A percentile compares a stretch with the other conserved stretches of the same genome.
Evolutionary conservation across 2,113 vertebrate genomes (phyloP).

Genomic region (Blennius ocellaris): DNA sequence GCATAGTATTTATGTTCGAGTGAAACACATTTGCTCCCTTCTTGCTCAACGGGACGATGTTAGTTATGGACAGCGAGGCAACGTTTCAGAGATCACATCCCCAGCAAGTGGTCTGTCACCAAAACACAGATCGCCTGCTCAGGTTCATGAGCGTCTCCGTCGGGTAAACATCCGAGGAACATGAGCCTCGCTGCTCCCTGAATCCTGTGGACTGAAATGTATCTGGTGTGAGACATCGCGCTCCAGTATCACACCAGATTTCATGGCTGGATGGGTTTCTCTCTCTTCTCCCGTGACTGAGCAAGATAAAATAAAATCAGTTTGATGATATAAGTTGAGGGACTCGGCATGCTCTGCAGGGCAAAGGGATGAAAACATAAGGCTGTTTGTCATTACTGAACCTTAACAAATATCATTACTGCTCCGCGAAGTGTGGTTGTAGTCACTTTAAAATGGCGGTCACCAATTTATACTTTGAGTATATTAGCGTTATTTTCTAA

Average conservation of each 20-base stretch:
- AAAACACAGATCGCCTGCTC: conserved; percentile 41
- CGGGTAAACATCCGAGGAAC: conserved; percentile 24
- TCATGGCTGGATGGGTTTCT: not conserved
- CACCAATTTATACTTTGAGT: too few relatives aligned
- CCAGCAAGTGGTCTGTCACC: conserved; percentile 44
- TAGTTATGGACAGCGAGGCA: conserved; percentile 66
- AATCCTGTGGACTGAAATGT: not conserved
- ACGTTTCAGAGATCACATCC: conserved; percentile 66
- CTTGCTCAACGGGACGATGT: conserved; percentile 75
- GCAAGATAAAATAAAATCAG: not conserved
- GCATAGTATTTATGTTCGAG: conserved; percentile 72
- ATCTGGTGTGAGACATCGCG: conserved; percentile 7
- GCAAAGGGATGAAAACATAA: not conserved
- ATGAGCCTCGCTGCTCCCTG: not conserved
- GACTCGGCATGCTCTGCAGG: not conserved
- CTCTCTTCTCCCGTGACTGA: not conserved
- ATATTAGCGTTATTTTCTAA: too few relatives aligned
- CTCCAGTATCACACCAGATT: not conserved
- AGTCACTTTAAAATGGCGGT: not conserved
- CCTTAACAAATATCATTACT: not conserved
- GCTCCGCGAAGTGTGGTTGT: not conserved
- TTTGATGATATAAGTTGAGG: not conserved
- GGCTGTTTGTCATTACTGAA: not conserved
- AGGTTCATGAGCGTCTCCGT: conserved; percentile 1
- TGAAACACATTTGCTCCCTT: conserved; percentile 68